Conservation (phyloP, 53 echinoderm and acorn worm genomes). For the Astropecten irregularis region DNA sequence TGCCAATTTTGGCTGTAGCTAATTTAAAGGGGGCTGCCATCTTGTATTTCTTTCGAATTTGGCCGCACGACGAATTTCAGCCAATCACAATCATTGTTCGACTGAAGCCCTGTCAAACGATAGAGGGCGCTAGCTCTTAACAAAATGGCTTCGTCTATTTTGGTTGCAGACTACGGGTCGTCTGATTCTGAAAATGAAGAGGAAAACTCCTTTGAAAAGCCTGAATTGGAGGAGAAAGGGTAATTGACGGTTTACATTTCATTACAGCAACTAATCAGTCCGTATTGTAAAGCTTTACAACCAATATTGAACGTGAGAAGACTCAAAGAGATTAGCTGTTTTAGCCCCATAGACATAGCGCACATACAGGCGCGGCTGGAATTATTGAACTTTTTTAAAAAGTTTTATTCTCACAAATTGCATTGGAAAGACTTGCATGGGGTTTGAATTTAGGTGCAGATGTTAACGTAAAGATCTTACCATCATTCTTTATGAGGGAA, state of each 20-base stretch:
- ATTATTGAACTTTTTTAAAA: not conserved
- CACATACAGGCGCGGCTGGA: not conserved
- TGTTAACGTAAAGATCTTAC: too few species aligned
- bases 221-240: not conserved
- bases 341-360: not conserved
- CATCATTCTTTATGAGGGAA: not conserved
- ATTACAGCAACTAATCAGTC: not conserved
- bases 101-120: not conserved
- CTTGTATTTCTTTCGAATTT: conserved; percentile 43
- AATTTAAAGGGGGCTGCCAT: conserved; percentile 48
- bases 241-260: not conserved
- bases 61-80: not conserved
- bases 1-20: conserved; percentile 35
- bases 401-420: not conserved
- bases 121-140: conserved; percentile 26
- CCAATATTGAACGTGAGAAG: not conserved
- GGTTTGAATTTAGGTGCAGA: too few species aligned
- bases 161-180: conserved; percentile 52
- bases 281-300: not conserved
- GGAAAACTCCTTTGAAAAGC: not conserved
- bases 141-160: conserved; percentile 21
- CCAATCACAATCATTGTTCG: not conserved
- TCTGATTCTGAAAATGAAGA: conserved; percentile 51
- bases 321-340: not conserved
- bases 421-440: too few species aligned